A percentile compares a stretch with the other conserved stretches of the same genome.
phyloP scores from a whole-genome alignment of 2,113 vertebrate species.

The Motacilla tschutschensis region DNA sequence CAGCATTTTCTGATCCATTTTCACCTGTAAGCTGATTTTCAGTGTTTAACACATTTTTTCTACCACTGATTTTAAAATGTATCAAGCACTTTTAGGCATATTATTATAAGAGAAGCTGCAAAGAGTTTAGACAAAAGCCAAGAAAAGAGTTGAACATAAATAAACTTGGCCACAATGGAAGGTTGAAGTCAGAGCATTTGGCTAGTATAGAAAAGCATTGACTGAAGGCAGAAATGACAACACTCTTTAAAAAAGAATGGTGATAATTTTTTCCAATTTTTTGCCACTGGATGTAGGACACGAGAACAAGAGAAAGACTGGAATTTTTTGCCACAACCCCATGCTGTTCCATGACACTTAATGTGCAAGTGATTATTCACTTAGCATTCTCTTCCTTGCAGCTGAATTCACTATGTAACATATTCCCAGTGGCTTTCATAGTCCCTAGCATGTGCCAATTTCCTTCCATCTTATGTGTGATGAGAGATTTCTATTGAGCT shows the following conservation, averaged over 20 bases:
- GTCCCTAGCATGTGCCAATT: neutral
- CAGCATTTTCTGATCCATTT: neutral
- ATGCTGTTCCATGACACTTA: neutral
- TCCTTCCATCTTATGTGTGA: neutral
- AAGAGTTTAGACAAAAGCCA: neutral
- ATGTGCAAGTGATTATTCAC: neutral
- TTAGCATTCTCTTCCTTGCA: neutral
- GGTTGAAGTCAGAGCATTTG: neutral
- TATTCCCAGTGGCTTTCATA: neutral
- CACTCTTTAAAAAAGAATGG: neutral
- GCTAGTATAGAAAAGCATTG: neutral
- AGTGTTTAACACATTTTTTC: neutral
- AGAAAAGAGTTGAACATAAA: neutral
- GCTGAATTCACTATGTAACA: neutral
- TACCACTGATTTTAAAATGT: neutral
- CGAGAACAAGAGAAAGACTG: neutral
- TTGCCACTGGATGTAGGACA: neutral
- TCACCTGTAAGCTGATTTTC: neutral
- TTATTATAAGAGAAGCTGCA: neutral
- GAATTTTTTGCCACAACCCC: neutral
- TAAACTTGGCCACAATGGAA: neutral
- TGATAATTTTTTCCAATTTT: neutral
- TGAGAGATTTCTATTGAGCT: neutral
- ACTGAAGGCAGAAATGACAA: neutral
- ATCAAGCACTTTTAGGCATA: neutral